These are phyloP conservation scores for Hartigia nigra DNA, from an alignment of 2,888 invertebrate genomes.

Conservation along the genomic window DNA sequence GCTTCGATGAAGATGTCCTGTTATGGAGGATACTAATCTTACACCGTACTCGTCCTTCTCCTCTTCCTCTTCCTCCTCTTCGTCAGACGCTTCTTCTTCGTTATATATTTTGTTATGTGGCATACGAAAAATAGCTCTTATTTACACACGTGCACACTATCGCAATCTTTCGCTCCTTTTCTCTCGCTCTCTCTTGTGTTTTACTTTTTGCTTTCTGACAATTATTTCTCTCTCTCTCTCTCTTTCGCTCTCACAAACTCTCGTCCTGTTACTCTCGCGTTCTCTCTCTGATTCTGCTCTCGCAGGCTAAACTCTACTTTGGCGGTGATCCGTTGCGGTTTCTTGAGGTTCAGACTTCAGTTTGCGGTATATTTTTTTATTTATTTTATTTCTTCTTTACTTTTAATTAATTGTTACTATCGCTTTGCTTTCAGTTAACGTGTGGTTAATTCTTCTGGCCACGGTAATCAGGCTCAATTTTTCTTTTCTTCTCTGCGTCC, in stretches of 20 bases:
- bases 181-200: conserved; percentile 14
- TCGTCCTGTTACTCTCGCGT: conserved; percentile 24
- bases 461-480: neutral
- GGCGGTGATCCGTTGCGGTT: conserved; percentile 29
- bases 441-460: neutral
- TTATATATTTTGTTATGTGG: conserved; percentile 37
- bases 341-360: conserved; percentile 30
- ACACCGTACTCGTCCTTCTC: neutral
- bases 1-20: neutral
- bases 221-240: conserved; percentile 25
- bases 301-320: conserved; percentile 32
- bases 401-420: conserved; percentile 6
- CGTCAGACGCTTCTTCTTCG: conserved; percentile 1
- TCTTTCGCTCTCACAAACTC: conserved; percentile 9
- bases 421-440: conserved; percentile 9
- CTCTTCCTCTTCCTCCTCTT: neutral
- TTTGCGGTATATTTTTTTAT: conserved; percentile 18
- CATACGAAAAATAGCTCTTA: conserved; percentile 56
- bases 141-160: conserved; percentile 13
- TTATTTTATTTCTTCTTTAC: conserved; percentile 5
- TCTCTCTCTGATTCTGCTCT: conserved; percentile 33
- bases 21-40: neutral
- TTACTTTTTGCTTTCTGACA: conserved; percentile 27
- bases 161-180: neutral
- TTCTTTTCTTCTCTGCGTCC: neutral